Conservation (phyloP, 2,797 vertebrate genomes). For the Poeciliopsis turneri region DNA sequence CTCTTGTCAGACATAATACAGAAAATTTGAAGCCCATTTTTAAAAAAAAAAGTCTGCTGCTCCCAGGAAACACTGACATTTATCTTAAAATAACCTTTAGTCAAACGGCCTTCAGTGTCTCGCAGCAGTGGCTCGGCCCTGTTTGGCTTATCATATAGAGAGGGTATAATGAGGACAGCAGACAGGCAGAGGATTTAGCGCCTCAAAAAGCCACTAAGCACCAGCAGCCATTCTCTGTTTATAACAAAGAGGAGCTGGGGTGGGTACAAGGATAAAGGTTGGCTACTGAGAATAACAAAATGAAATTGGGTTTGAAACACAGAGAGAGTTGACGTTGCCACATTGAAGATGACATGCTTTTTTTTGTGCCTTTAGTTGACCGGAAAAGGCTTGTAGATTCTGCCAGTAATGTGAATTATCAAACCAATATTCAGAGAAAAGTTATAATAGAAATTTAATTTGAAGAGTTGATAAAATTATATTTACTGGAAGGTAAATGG, state of each 20-base stretch:
- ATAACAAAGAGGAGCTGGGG: conserved; percentile 28
- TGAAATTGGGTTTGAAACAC: not conserved
- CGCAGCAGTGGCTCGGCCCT: conserved; percentile 42
- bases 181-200: conserved; percentile 50
- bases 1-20: conserved; percentile 11
- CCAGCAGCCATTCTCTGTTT: conserved; percentile 24
- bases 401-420: not conserved
- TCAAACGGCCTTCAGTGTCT: conserved; percentile 60
- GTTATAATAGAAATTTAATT: not conserved
- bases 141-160: conserved; percentile 70
- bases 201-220: conserved; percentile 45
- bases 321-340: conserved; percentile 6
- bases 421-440: not conserved
- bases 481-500: not conserved
- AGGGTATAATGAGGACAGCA: conserved; percentile 64
- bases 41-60: conserved; percentile 13
- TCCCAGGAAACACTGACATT: conserved; percentile 51
- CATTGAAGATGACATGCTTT: not conserved
- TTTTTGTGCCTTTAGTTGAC: not conserved
- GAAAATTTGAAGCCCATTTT: conserved; percentile 38
- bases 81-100: conserved; percentile 67
- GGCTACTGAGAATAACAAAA: conserved; percentile 18
- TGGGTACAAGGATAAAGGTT: conserved; percentile 24
- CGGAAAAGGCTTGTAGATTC: not conserved
- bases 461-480: not conserved